Conservation (phyloP, 2,113 vertebrate genomes). For the Sapayoa aenigma region DNA sequence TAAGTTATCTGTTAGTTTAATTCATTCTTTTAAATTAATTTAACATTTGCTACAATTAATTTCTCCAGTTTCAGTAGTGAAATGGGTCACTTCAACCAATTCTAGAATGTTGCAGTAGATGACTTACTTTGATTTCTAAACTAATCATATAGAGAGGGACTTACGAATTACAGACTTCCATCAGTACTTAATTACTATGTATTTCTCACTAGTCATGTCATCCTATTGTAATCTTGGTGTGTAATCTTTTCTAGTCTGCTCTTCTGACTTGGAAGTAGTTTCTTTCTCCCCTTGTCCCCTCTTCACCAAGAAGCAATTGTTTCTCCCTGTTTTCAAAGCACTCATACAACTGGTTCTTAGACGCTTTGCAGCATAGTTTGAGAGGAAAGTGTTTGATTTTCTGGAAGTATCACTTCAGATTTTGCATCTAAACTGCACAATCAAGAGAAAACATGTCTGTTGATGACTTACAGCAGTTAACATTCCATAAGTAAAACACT, state of each 20-base stretch:
- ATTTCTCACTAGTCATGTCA: neutral
- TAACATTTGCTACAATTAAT: slow-evolving; percentile 20
- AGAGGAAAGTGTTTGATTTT: neutral
- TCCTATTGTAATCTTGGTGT: neutral
- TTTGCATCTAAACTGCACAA: neutral
- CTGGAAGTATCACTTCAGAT: neutral
- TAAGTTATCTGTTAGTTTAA: neutral
- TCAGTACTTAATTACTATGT: neutral
- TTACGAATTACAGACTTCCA: neutral
- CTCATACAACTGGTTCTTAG: neutral
- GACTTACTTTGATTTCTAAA: neutral
- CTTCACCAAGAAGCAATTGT: neutral
- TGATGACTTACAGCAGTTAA: neutral
- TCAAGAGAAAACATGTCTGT: neutral
- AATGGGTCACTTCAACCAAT: neutral
- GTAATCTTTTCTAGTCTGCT: neutral
- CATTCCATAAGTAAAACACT: neutral
- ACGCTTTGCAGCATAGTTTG: neutral
- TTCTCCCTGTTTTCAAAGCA: neutral
- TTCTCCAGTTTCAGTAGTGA: neutral
- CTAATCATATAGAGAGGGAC: neutral
- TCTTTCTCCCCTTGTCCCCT: neutral
- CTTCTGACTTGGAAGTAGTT: neutral
- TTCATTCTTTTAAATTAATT: neutral
- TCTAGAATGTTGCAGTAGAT: neutral